Evolutionary conservation across 1,140 invertebrate species (phyloP).

Genomic region (Apis dorsata): DNA sequence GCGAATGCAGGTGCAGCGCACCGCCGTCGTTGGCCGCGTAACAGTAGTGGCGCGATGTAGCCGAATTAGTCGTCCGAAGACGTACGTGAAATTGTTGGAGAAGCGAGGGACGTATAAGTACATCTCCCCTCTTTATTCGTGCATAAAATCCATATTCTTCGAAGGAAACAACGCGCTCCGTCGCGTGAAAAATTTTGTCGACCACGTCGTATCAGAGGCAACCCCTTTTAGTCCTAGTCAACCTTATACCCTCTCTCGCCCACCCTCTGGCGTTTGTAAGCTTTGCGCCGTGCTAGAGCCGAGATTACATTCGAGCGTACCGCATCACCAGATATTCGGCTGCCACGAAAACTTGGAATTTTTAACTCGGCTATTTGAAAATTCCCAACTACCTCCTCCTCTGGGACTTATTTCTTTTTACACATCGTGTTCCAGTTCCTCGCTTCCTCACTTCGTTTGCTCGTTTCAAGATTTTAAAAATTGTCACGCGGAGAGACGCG

Average conservation of each 20-base stretch:
- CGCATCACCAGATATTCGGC: not conserved
- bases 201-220: conserved; percentile 56
- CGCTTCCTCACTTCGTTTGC: not conserved
- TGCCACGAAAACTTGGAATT: conserved; percentile 31
- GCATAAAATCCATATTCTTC: conserved; percentile 75
- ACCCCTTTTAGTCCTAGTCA: conserved; percentile 66
- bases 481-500: not conserved
- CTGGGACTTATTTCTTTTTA: not conserved
- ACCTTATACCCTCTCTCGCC: conserved; percentile 44
- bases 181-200: conserved; percentile 66
- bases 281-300: not conserved
- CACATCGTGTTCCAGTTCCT: not conserved
- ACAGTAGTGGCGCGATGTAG: conserved; percentile 16
- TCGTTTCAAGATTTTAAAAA: not conserved
- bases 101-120: conserved; percentile 13
- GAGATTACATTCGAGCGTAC: conserved; percentile 31
- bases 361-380: conserved; percentile 33
- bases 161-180: conserved; percentile 69
- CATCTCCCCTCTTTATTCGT: conserved; percentile 64
- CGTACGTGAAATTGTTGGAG: conserved; percentile 13
- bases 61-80: conserved; percentile 53
- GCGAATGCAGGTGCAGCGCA: conserved; percentile 39
- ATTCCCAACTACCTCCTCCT: not conserved
- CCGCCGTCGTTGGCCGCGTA: conserved; percentile 13
- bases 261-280: conserved; percentile 59